A percentile compares a stretch with the other conserved stretches of the same genome.
These are phyloP conservation scores for Mimumesa dahlbomi DNA, from an alignment of 2,888 invertebrate species.

Conservation along the genomic window DNA sequence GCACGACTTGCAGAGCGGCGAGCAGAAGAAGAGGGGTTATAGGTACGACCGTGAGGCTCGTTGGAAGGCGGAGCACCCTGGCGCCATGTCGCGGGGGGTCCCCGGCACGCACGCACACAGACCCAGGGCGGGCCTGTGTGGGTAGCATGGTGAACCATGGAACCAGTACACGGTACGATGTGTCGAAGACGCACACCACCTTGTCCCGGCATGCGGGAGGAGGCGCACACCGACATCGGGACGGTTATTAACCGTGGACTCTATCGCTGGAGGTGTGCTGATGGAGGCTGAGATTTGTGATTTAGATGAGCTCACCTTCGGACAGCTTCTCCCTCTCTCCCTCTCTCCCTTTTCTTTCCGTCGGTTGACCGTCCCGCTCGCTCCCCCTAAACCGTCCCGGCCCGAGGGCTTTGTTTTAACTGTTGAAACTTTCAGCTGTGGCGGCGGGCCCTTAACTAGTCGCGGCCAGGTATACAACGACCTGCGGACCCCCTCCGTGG, in stretches of 20 bases:
- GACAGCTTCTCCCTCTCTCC: slow-evolving; percentile 24
- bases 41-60: slow-evolving; percentile 45
- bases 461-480: slow-evolving; percentile 68
- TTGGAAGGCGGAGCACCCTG: slow-evolving; percentile 78
- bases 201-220: slow-evolving; percentile 13
- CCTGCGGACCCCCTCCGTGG: slow-evolving; percentile 43
- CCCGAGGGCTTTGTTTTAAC: slow-evolving; percentile 73
- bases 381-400: slow-evolving; percentile 23
- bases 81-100: slow-evolving; percentile 81
- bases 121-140: slow-evolving; percentile 27
- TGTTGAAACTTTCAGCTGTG: slow-evolving; percentile 69
- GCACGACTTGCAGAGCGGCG: slow-evolving; percentile 42
- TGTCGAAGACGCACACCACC: too few species aligned
- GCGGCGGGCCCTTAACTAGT: slow-evolving; percentile 69
- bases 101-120: slow-evolving; percentile 49
- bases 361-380: not conserved
- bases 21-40: slow-evolving; percentile 40
- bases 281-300: slow-evolving; percentile 78
- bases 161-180: slow-evolving; percentile 1
- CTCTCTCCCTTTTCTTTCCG: not conserved
- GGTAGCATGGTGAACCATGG: slow-evolving; percentile 25
- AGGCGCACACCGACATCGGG: slow-evolving; percentile 51
- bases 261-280: slow-evolving; percentile 75
- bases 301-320: slow-evolving; percentile 77
- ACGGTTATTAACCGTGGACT: slow-evolving; percentile 71